Percentiles rank a stretch among this genome's conserved stretches.
Evolutionary conservation across 1,140 invertebrate genomes (phyloP).

Genomic region (Muscidifurax raptorellus): DNA sequence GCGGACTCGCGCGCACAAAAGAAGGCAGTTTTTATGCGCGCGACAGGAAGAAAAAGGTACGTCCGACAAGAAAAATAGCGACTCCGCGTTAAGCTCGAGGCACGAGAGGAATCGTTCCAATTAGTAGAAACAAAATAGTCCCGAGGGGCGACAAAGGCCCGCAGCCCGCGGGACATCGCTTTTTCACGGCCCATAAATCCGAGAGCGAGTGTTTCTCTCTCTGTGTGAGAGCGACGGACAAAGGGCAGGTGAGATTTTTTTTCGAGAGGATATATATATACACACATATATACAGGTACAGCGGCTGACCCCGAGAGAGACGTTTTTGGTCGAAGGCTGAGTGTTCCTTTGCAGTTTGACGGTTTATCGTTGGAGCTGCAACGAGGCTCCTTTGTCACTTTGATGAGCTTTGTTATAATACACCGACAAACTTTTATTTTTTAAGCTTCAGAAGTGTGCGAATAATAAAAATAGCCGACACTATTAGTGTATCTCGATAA

Average conservation of each 20-base stretch:
- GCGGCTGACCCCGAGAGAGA: not conserved
- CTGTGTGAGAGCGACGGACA: not conserved
- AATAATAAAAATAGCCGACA: too few relatives aligned
- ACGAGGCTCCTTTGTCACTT: not conserved
- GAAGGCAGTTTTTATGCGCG: not conserved
- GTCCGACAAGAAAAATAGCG: slow-evolving; percentile 3
- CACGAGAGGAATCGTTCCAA: slow-evolving; percentile 33
- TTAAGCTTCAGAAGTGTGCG: too few relatives aligned
- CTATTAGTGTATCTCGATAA: too few relatives aligned
- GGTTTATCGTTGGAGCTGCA: not conserved
- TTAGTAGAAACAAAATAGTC: slow-evolving; percentile 48
- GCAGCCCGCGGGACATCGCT: not conserved
- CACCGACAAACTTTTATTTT: too few relatives aligned
- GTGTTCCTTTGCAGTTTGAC: not conserved
- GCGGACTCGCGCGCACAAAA: not conserved
- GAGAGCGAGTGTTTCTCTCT: not conserved
- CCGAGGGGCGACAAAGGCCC: not conserved
- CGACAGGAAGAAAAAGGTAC: not conserved
- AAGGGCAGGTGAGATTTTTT: not conserved
- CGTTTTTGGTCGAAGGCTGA: not conserved
- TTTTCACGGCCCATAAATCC: slow-evolving; percentile 41
- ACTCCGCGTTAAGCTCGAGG: not conserved
- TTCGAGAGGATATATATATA: not conserved
- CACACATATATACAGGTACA: not conserved
- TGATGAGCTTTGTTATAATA: not conserved